Conservation (phyloP, 2,888 invertebrate species). For the Drosophila nr. medialis region DNA sequence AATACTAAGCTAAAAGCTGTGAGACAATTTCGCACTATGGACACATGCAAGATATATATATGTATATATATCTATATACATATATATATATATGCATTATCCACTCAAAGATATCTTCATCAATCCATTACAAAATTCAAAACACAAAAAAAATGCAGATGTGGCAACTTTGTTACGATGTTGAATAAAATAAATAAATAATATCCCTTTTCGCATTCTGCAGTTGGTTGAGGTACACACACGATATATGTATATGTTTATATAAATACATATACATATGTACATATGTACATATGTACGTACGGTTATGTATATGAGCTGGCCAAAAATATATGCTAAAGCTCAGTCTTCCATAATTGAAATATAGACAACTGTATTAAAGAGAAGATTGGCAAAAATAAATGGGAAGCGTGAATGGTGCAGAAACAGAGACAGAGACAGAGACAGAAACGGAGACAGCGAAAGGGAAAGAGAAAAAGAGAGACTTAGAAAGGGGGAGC, state of each 20-base stretch:
- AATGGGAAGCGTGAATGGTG: not conserved
- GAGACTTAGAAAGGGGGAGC: not conserved
- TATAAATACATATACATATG: not conserved
- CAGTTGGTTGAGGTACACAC: not conserved
- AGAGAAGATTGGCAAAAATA: not conserved
- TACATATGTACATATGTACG: not conserved
- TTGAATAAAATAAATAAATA: not conserved
- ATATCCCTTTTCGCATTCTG: not conserved
- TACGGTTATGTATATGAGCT: not conserved
- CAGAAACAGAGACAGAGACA: not conserved
- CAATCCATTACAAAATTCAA: not conserved
- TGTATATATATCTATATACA: not conserved
- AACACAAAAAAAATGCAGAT: conserved; percentile 1
- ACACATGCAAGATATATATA: not conserved
- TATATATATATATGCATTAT: not conserved
- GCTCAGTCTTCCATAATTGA: not conserved
- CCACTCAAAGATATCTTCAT: not conserved
- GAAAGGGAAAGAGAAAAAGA: not conserved
- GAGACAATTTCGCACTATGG: no score
- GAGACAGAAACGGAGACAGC: not conserved
- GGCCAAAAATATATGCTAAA: not conserved
- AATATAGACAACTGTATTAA: not conserved
- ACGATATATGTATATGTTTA: not conserved
- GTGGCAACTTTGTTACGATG: not conserved
- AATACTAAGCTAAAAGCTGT: no score